A percentile compares a stretch with the other conserved stretches of the same genome.
Evolutionary conservation across 2,113 vertebrate species (phyloP).

Genomic region (Hippotragus niger): DNA sequence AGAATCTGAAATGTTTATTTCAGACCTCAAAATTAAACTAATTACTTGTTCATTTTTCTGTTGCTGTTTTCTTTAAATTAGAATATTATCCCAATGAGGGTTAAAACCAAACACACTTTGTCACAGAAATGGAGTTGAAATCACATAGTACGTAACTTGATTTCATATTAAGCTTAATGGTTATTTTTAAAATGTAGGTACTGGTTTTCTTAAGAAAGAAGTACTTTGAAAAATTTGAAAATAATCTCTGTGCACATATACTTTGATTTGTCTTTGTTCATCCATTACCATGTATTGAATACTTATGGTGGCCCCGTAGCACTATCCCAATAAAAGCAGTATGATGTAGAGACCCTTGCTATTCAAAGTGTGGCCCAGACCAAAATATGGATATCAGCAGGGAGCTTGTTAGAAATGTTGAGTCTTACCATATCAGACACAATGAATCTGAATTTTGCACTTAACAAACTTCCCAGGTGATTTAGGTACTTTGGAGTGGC

Average conservation of each 20-base stretch:
- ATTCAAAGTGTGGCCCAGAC: background rate
- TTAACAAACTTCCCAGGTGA: background rate
- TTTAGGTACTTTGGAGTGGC: slow-evolving; percentile 79
- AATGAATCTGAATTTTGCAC: background rate
- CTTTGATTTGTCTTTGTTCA: background rate
- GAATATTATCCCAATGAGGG: background rate
- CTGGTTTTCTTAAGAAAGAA: background rate
- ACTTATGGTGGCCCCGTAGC: background rate
- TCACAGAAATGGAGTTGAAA: background rate
- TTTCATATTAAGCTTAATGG: background rate
- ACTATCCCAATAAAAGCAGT: background rate
- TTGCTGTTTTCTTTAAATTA: background rate
- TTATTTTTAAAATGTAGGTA: background rate
- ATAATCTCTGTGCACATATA: background rate
- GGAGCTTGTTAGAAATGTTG: background rate
- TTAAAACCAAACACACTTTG: slow-evolving; percentile 5
- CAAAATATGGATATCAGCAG: background rate
- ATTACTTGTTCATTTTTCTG: background rate
- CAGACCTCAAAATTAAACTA: background rate
- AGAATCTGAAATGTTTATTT: background rate
- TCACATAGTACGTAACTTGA: background rate
- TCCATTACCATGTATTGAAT: background rate
- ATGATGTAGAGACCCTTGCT: background rate
- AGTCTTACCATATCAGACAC: background rate
- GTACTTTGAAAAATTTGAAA: slow-evolving; percentile 5